A percentile compares a stretch with the other conserved stretches of the same genome.
phyloP scores from a whole-genome alignment of 2,888 invertebrate genomes.

The Chouioia cunea region DNA sequence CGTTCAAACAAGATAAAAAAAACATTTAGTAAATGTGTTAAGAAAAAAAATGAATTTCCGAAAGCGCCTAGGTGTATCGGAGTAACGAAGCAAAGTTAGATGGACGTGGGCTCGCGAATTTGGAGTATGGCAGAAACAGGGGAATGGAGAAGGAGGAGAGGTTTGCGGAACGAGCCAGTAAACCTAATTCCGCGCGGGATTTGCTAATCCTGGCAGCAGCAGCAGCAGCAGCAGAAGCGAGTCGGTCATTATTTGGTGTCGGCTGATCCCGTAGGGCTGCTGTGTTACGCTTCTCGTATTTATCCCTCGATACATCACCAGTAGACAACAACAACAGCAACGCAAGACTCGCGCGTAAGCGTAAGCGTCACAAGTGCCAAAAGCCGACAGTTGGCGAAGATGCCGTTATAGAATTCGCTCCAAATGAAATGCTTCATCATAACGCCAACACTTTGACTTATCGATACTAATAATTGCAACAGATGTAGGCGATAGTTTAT shows the following conservation, averaged over 20 bases:
- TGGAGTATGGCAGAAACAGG: slow-evolving; percentile 18
- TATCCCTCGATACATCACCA: slow-evolving; percentile 60
- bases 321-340: not conserved
- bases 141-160: not conserved
- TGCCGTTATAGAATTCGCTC: too few relatives aligned
- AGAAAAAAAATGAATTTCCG: too few relatives aligned
- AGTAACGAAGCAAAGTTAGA: too few relatives aligned
- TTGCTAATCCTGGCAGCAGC: slow-evolving; percentile 62
- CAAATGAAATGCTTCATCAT: too few relatives aligned
- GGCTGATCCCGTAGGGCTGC: slow-evolving; percentile 57
- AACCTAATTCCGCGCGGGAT: slow-evolving; percentile 65
- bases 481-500: too few relatives aligned
- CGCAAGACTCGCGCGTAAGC: not conserved
- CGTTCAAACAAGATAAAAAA: too few relatives aligned
- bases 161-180: slow-evolving; percentile 50
- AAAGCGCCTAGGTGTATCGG: too few relatives aligned
- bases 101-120: not conserved
- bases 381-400: slow-evolving; percentile 21
- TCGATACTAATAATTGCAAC: too few relatives aligned
- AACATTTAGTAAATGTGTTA: too few relatives aligned
- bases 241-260: slow-evolving; percentile 66
- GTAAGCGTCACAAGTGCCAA: slow-evolving; percentile 7
- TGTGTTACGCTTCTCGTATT: slow-evolving; percentile 48
- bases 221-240: slow-evolving; percentile 47
- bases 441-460: too few relatives aligned